phyloP scores from a whole-genome alignment of 1,140 invertebrate genomes.

The Aphaenogaster rudis region DNA sequence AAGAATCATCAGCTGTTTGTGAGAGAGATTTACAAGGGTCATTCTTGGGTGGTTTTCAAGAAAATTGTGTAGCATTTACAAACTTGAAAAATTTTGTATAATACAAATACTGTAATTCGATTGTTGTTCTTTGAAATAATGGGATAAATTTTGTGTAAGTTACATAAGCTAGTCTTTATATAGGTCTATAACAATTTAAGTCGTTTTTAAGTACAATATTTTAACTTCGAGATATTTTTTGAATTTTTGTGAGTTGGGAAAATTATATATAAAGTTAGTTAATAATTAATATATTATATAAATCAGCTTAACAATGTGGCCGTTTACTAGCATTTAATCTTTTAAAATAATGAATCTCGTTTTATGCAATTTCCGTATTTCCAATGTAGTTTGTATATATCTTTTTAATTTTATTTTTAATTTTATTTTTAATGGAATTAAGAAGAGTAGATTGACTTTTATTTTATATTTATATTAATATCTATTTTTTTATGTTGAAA shows the following conservation, averaged over 20 bases:
- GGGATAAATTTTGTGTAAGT: background rate
- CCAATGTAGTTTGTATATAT: background rate
- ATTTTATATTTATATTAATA: slow-evolving; percentile 6
- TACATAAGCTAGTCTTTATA: background rate
- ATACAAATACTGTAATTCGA: background rate
- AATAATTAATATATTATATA: background rate
- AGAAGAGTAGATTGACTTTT: background rate
- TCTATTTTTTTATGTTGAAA: background rate
- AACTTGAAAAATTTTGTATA: background rate
- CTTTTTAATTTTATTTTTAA: background rate
- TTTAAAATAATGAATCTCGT: background rate
- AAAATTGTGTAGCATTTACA: background rate
- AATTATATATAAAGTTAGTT: background rate
- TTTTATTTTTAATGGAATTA: background rate
- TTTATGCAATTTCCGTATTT: background rate
- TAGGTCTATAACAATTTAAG: background rate
- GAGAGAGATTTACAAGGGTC: slow-evolving; percentile 25
- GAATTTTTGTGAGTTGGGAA: background rate
- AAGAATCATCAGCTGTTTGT: slow-evolving; percentile 26
- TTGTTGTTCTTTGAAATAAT: background rate
- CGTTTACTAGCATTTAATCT: background rate
- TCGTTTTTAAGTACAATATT: background rate
- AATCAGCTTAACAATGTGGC: background rate
- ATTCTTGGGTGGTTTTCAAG: slow-evolving; percentile 2
- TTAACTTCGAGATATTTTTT: background rate